phyloP scores from a whole-genome alignment of 2,113 vertebrate genomes.

The Gavia stellata region DNA sequence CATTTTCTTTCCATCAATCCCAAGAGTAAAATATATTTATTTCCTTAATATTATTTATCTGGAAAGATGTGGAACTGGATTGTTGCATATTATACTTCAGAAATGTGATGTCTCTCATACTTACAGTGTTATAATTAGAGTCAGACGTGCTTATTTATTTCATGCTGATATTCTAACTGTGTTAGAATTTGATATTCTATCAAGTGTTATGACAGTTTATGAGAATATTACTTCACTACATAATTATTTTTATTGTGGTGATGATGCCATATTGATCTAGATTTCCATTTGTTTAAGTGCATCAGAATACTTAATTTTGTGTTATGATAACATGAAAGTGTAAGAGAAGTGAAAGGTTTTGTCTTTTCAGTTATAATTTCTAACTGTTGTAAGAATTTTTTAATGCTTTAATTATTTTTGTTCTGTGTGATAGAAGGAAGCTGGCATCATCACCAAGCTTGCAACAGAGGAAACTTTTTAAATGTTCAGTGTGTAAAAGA shows the following conservation, averaged over 20 bases:
- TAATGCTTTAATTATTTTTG: background rate
- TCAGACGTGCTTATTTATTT: background rate
- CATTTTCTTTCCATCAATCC: background rate
- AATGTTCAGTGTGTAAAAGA: background rate
- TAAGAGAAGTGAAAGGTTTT: background rate
- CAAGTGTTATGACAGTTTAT: background rate
- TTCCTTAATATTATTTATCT: background rate
- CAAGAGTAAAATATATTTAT: background rate
- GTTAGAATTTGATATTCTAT: too few relatives aligned
- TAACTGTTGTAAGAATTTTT: background rate
- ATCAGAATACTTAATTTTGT: constrained; percentile 13
- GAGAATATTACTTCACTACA: background rate
- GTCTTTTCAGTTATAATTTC: background rate
- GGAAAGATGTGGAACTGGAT: background rate
- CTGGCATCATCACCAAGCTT: background rate
- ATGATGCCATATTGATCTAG: background rate
- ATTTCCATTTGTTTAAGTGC: background rate
- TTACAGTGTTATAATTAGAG: background rate
- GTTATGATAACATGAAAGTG: background rate
- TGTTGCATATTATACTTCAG: background rate
- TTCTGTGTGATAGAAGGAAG: background rate
- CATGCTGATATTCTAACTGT: background rate
- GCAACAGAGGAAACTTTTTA: background rate
- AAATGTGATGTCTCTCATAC: background rate
- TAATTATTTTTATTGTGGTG: background rate